Conservation (phyloP, 2,113 vertebrate species). For the Podarcis cretensis region DNA sequence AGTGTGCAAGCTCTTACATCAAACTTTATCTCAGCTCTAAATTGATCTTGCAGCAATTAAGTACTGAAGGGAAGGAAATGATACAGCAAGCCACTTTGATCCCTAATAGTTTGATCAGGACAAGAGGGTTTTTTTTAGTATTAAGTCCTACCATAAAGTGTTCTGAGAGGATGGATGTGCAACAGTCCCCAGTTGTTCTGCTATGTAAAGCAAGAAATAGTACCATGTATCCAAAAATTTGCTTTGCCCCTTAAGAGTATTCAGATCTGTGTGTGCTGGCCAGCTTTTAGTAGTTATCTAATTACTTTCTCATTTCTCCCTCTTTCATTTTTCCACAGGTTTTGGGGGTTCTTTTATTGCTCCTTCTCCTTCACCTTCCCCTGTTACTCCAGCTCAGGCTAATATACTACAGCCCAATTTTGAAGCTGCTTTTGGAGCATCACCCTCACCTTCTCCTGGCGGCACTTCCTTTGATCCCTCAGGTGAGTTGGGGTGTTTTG, state of each 20-base stretch:
- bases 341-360: slow-evolving; percentile 85
- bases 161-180: too few relatives aligned
- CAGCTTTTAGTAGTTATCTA: neutral
- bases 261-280: neutral
- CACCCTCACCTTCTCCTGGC: slow-evolving; percentile 75
- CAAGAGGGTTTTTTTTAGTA: too few relatives aligned
- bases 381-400: slow-evolving; percentile 84
- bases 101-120: too few relatives aligned
- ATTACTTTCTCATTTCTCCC: neutral
- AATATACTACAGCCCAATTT: slow-evolving; percentile 86
- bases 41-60: neutral
- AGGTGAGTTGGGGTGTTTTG: slow-evolving; percentile 77
- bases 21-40: neutral
- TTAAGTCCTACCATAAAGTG: too few relatives aligned
- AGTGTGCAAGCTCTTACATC: neutral
- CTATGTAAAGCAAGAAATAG: too few relatives aligned
- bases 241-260: neutral
- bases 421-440: slow-evolving; percentile 81
- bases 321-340: slow-evolving; percentile 67
- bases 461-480: slow-evolving; percentile 89
- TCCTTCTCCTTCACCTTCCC: slow-evolving; percentile 81
- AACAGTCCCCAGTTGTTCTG: too few relatives aligned
- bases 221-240: too few relatives aligned
- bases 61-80: too few relatives aligned
- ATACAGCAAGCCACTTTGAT: too few relatives aligned